Evolutionary conservation across 2,888 invertebrate species (phyloP), one percentile per base, ranked within the genome.

Genomic region (Tricholauxania praeusta): DNA sequence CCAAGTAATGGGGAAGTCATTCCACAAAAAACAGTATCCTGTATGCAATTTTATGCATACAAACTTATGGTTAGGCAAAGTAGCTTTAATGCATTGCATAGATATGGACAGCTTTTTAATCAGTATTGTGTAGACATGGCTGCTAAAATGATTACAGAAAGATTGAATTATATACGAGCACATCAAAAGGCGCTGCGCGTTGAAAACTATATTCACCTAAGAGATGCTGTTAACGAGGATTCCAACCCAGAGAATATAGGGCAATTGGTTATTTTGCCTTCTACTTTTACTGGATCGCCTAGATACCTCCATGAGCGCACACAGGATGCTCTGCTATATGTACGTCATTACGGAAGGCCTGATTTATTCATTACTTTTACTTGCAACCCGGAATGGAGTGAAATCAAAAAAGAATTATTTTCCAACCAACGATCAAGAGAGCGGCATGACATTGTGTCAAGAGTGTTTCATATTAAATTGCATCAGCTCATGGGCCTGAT

Each of bases 301-400:
- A 39, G 39, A 39, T 39, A 39, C 39, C 39, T 8, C 39, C 39
- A 39, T 39, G 39, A 39, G 8, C 39, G 39, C 57, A 15, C 72
- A 74, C 55, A 63, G 70, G 70, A 72, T 70, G 22, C 69, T 64
- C 19, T 68, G 66, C 53, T 62, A 66, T 62, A 64, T 62, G 67
- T 52, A 39, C 53, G 67, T 53, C 12, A 49, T 10, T 52, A 55
- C 15, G 51, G 64, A 48, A 14, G 64, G 19, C 64, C 64, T n/a
- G 67, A 67, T 47, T 28, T 67, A 15, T 51, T 68, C 48, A 68
- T 68, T 17, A 57, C 68, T 15, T 68, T 68, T 17, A 68, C 68
- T 17, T 68, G 68, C 32, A 55, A 73, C n/a, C 64, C 73, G 14
- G 48, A 14, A 39, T 69, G 73, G 73, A 57, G 57, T 49, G 73